These are phyloP conservation scores for Aythya fuligula DNA, from an alignment of 2,797 vertebrate species.

Conservation along the genomic window DNA sequence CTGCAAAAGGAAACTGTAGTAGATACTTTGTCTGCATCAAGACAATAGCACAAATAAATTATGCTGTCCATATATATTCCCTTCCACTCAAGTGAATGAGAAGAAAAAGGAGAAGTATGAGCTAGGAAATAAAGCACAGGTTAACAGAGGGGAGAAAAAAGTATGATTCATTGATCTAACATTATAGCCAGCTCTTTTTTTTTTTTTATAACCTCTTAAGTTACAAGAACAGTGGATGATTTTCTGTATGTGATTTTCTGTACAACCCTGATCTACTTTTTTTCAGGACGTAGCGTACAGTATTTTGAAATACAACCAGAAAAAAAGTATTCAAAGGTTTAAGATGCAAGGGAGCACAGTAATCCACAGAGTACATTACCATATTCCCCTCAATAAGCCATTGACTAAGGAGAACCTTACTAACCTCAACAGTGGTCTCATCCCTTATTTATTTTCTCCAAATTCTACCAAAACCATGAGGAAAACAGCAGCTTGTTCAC, in stretches of 20 bases:
- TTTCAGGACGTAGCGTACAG: background rate
- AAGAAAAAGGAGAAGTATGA: background rate
- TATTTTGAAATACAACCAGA: background rate
- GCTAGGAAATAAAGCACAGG: background rate
- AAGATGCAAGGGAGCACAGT: background rate
- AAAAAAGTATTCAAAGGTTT: background rate
- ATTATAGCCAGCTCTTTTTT: background rate
- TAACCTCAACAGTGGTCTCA: background rate
- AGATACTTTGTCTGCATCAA: background rate
- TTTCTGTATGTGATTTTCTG: background rate
- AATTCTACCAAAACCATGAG: background rate
- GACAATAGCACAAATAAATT: background rate
- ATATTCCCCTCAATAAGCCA: background rate
- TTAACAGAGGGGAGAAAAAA: background rate
- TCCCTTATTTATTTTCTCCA: background rate
- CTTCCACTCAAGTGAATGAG: background rate
- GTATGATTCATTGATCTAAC: background rate
- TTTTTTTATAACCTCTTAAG: background rate
- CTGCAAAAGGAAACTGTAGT: background rate
- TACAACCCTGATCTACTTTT: background rate
- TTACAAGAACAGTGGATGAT: background rate
- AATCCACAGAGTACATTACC: background rate
- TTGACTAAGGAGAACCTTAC: background rate
- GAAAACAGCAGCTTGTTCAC: background rate
- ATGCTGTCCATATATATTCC: background rate